Percentiles rank a stretch among this genome's conserved stretches.
Evolutionary conservation across 2,797 vertebrate genomes (phyloP).

Genomic region (Clamator glandarius): DNA sequence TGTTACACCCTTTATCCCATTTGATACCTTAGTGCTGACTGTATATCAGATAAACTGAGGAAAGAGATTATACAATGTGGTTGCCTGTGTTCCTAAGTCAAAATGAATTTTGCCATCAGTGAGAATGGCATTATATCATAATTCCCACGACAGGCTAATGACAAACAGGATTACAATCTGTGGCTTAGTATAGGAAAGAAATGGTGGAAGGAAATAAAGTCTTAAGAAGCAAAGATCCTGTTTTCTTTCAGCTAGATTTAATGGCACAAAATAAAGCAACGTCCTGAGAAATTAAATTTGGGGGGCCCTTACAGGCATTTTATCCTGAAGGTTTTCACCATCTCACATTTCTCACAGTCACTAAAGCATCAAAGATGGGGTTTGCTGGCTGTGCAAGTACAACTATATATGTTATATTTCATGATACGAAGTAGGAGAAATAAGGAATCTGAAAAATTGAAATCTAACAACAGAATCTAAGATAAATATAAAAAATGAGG

Average conservation of each 20-base stretch:
- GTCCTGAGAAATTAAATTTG: background rate
- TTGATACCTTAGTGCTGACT: background rate
- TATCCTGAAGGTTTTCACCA: background rate
- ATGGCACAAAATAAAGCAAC: background rate
- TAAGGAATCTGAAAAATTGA: background rate
- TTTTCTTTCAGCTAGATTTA: slow-evolving; percentile 4
- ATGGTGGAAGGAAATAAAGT: slow-evolving; percentile 49
- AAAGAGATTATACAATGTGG: slow-evolving; percentile 17
- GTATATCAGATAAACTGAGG: slow-evolving; percentile 23
- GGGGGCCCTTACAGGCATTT: background rate
- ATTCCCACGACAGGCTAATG: slow-evolving; percentile 38
- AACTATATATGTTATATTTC: background rate
- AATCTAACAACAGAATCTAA: background rate
- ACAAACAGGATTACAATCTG: slow-evolving; percentile 53
- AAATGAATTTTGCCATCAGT: background rate
- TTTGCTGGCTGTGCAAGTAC: background rate
- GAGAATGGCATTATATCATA: slow-evolving; percentile 15
- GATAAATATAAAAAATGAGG: background rate
- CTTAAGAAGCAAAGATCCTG: slow-evolving; percentile 39
- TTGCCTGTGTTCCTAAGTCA: background rate
- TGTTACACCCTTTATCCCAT: background rate
- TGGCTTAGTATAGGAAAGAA: background rate
- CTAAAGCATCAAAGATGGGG: background rate
- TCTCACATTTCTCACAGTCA: background rate
- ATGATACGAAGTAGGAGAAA: background rate